Base-by-base conservation (phyloP, 2,888 invertebrate species). In the Noctua janthina region DNA sequence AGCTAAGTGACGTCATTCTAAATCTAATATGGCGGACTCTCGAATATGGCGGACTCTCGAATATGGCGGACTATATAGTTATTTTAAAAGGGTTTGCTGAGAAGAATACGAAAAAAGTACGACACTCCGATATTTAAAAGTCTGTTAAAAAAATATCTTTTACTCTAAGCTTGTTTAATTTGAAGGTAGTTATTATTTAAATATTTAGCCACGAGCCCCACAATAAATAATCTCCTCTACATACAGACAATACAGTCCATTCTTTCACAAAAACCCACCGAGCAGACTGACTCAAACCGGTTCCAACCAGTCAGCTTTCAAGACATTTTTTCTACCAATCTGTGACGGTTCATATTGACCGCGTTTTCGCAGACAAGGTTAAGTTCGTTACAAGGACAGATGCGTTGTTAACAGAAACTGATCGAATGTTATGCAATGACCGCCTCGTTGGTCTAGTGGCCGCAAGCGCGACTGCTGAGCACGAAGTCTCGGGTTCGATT, bases 351-450 rank as follows among this genome's bases (percentile, higher is more conserved):
- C 76, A 11, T 66, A 69, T 13, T 69, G 83, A 82, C 76, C 83
- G 83, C 67, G n/a, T 83, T 84, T 74, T 78, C 49, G 59, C 39
- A 10, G 13, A 1, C 84, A 87, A 87, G 87, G 87, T 87, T 64
- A 87, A 17, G 43, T 15, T 35, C 29, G 56, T 17, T 69, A 51
- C 72, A 83, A 83, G 72, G 76, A 69, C 76, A 69, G 29, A 54
- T n/a, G 3, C 1, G 49, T 62, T 85, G 59, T 54, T 70, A 81
- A 73, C 17, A 56, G 68, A 43, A 64, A 69, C 35, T 20, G 43
- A 23, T 66, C 3, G 5, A 70, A 46, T 35, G 20, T 70, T 79
- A 84, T 62, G 62, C 62, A 49, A 67, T 29, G 3, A 17, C 17
- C 17, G 17, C 15, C 43, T 43, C 17, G 17, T 51, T 51, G 51